Percentiles rank a stretch among this genome's conserved stretches.
Conservation (phyloP, 2,113 vertebrate genomes). For the Shinisaurus crocodilurus region DNA sequence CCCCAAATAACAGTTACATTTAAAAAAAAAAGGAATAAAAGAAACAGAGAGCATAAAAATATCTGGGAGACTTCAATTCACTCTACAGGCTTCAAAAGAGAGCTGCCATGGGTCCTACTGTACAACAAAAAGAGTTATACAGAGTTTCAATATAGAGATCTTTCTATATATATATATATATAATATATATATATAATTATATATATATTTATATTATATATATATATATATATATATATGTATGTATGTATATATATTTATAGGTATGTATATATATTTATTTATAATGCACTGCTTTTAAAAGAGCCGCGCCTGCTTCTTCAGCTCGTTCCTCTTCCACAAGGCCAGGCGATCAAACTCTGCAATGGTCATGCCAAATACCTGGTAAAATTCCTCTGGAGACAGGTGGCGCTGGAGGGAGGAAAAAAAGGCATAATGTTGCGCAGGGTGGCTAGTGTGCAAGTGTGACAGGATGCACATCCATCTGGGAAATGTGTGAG, state of each 20-base stretch:
- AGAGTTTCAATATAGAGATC: slow-evolving; percentile 75
- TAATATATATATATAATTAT: slow-evolving; percentile 58
- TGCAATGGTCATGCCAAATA: slow-evolving; percentile 95
- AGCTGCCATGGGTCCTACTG: slow-evolving; percentile 51
- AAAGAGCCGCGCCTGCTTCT: slow-evolving; percentile 97
- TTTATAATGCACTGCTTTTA: slow-evolving; percentile 80
- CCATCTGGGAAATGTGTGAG: background rate
- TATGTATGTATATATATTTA: slow-evolving; percentile 58
- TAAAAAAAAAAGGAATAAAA: slow-evolving; percentile 44
- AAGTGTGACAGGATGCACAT: background rate
- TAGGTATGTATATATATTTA: slow-evolving; percentile 71
- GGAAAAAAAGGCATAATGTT: background rate
- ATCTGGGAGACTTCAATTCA: slow-evolving; percentile 65
- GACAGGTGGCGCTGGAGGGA: slow-evolving; percentile 91
- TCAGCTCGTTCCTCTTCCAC: slow-evolving; percentile 98
- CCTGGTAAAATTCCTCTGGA: slow-evolving; percentile 94
- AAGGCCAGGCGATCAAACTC: slow-evolving; percentile 97
- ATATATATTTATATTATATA: slow-evolving; percentile 74
- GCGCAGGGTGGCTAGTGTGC: background rate
- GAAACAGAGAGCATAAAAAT: slow-evolving; percentile 55
- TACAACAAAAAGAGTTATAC: slow-evolving; percentile 76
- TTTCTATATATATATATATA: slow-evolving; percentile 74
- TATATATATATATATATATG: slow-evolving; percentile 74
- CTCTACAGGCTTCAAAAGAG: slow-evolving; percentile 62
- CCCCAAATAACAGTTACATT: slow-evolving; percentile 13